Percentiles rank a stretch among this genome's conserved stretches.
Evolutionary conservation across 2,113 vertebrate species (phyloP).

Genomic region (Plestiodon gilberti): DNA sequence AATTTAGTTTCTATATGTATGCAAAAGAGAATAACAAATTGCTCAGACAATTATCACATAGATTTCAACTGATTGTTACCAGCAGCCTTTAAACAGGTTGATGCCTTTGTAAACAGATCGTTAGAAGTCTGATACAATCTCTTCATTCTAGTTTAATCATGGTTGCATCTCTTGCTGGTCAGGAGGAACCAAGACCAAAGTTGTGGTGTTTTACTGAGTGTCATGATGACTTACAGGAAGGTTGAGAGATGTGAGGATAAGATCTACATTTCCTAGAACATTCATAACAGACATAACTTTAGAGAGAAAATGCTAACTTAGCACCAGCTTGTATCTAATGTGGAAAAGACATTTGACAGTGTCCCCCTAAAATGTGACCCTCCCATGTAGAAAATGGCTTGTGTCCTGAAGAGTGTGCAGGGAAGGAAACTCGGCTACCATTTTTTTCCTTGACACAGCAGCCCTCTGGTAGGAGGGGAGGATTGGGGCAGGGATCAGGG

Average conservation of each 20-base stretch:
- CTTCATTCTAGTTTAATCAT: slow-evolving; percentile 4
- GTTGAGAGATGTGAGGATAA: slow-evolving; percentile 18
- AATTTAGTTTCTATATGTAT: background rate
- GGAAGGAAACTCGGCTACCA: too few species aligned
- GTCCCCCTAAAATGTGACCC: background rate
- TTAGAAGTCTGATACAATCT: background rate
- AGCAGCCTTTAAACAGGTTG: slow-evolving; percentile 18
- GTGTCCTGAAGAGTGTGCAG: too few species aligned
- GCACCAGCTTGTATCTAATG: background rate
- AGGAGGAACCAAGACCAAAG: background rate
- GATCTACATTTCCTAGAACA: slow-evolving; percentile 28
- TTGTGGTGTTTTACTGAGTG: slow-evolving; percentile 12
- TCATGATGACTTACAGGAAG: background rate
- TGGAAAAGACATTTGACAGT: background rate
- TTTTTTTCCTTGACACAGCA: too few species aligned
- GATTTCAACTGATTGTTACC: slow-evolving; percentile 13
- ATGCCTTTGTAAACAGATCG: slow-evolving; percentile 27
- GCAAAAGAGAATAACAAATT: slow-evolving; percentile 3
- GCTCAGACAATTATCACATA: slow-evolving; percentile 21
- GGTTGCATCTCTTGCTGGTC: slow-evolving; percentile 27
- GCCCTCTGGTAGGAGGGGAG: too few species aligned
- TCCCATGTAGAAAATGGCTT: background rate
- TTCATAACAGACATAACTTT: slow-evolving; percentile 13
- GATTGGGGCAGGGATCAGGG: too few species aligned
- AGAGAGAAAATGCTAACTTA: slow-evolving; percentile 27